Base-by-base conservation (phyloP, 2,113 vertebrate genomes). In the Embiotoca jacksoni region DNA sequence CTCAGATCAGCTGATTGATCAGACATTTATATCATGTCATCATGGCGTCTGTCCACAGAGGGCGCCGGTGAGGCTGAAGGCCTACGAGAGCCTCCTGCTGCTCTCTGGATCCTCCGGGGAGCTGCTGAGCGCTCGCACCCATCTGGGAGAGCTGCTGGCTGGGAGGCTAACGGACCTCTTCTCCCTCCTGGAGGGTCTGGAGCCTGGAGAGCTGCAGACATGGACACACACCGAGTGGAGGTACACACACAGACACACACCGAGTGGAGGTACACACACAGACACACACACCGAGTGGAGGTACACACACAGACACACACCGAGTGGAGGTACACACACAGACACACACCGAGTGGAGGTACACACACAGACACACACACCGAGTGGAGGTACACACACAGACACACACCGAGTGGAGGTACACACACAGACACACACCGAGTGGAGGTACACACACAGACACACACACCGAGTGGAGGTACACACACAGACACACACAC, bases 21-120 rank as follows among this genome's bases (percentile, higher is more conserved):
- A 23, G 23, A 23, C 23, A 23, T 50, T 15, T 3, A 32, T 50
- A 9, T 36, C 11, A 60, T 30, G 68, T 52, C n/a, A 0, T n/a
- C 4, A 2, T 16, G 32, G 6, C n/a, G 8, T 70, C n/a, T 66
- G 11, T 65, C 44, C 33, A 2, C 78, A 92, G 92, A 86, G 60
- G 62, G 15, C 5, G 1, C 10, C 78, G 0, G 86, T 88, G 37
- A 35, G 75, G 37, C 79, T 83, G 71, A 89, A 83, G 70, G 89
- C 90, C 23, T 54, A 78, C 16, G 73, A 92, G 53, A n/a, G 82
- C 30, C 47, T 92, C 52, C 75, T 90, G 75, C 65, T 84, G 72
- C 73, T 90, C 30, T 39, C 63, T 0, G 30, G 58, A 0, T 23
- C 62, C 83, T 3, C 72, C 63, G 78, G 50, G 65, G 81, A 82